Evolutionary conservation across 2,797 vertebrate genomes (phyloP).

Genomic region (Siniperca scherzeri): DNA sequence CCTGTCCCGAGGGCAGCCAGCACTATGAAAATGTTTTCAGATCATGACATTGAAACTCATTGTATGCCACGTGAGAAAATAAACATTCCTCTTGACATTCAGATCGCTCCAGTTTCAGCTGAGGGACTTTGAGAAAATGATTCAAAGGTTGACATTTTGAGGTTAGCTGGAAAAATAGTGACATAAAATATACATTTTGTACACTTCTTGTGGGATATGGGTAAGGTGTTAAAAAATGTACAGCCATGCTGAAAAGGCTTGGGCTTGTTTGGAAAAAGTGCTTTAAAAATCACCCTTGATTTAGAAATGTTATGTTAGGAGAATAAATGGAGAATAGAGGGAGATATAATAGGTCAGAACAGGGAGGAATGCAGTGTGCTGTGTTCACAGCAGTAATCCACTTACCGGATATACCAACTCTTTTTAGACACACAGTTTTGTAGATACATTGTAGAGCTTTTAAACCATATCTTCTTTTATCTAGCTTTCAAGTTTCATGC

Average conservation of each 20-base stretch:
- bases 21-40: slow-evolving; percentile 20
- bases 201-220: not conserved
- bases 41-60: slow-evolving; percentile 37
- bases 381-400: slow-evolving; percentile 45
- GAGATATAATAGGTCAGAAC: slow-evolving; percentile 35
- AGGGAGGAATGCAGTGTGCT: slow-evolving; percentile 41
- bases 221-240: not conserved
- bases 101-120: slow-evolving; percentile 2
- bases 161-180: not conserved
- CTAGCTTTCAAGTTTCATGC: not conserved
- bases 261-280: not conserved
- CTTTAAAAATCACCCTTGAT: slow-evolving; percentile 14
- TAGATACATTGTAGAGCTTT: not conserved
- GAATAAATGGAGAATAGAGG: not conserved
- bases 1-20: slow-evolving; percentile 4
- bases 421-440: slow-evolving; percentile 4
- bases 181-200: not conserved
- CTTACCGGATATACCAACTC: slow-evolving; percentile 21
- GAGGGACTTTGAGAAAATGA: not conserved
- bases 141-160: slow-evolving; percentile 22
- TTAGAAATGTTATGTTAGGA: slow-evolving; percentile 18
- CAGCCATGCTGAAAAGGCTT: not conserved
- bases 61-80: slow-evolving; percentile 12
- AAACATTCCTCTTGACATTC: slow-evolving; percentile 18
- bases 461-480: not conserved